Evolutionary conservation across 1,140 invertebrate species (phyloP), one percentile per base, ranked within the genome.

Genomic region (Grapholita molesta): DNA sequence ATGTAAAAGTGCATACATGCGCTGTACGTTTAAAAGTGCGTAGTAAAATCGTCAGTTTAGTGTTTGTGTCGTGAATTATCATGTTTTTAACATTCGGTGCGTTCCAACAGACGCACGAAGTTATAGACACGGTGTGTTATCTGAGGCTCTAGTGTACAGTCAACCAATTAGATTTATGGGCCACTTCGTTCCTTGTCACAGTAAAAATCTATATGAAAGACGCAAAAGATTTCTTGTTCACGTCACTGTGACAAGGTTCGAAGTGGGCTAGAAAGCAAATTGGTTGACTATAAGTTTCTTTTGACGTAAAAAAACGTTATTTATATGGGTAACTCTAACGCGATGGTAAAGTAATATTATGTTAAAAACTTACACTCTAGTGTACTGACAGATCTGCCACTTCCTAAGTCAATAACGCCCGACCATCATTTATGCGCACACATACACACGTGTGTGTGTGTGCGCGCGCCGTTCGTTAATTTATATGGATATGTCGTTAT

Each of bases 11-110:
- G 33, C 33, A 35, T 35, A 3, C 8, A 11, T 8, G 9, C 0
- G 32, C 9, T n/a, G 15, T 48, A 2, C 38, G 38, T 28, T 12
- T 57, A 23, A 28, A 25, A 57, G 55, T 61, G 12, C 18, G 25
- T 7, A 61, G 24, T 28, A 28, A 25, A 15, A 61, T 28, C 55
- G 55, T 32, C 55, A 61, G 25, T 61, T 61, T 61, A 28, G 55
- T 61, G 55, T 61, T 61, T 61, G 55, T 25, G 24, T 12, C n/a
- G 55, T 28, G 24, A 61, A 61, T 61, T 61, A 61, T 61, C 55
- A 61, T 61, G 55, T 61, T 61, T 61, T 61, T 61, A 61, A 61
- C 55, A 61, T 61, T 61, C 64, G 33, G 33, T 33, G 9, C 12
- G 64, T 18, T n/a, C 6, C 11, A 38, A 65, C 33, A 65, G 64